Base-by-base conservation (phyloP, 2,888 invertebrate genomes). In the Leucophenga maculata region DNA sequence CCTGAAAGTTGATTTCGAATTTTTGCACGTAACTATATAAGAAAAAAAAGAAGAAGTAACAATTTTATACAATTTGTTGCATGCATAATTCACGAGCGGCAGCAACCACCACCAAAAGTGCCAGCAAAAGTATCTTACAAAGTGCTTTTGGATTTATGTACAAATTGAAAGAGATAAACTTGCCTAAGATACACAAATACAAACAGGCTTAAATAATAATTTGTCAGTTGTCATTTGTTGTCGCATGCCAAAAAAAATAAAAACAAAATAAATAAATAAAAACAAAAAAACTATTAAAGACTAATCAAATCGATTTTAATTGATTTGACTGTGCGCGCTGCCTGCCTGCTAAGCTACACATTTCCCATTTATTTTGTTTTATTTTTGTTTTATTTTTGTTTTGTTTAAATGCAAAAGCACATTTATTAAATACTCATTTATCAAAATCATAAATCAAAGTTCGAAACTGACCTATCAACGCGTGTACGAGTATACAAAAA, bases 61-160 rank as follows among this genome's bases (percentile, higher is more conserved):
- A 79, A 78, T 84, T 84, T 85, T 83, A 85, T 80, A 83, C 85
- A 84, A 83, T 85, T 84, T 82, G 82, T 78, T 83, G 79, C 85
- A 85, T 84, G 85, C 84, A 84, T 84, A 84, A 84, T 84, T 85
- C 81, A 84, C 70, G 71, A 78, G 74, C 18, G 54, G 6, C 74
- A 72, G 72, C 50, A 68, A 64, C 20, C 48, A 31, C 50, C 65
- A 20, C 20, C 13, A 65, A 22, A 6, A 48, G 11, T 3, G 3
- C 3, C n/a, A 64, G 32, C 16, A 26, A 52, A 52, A 50, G 50
- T 18, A 11, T 11, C 50, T 50, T 50, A 16, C 50, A 50, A 18
- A 54, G 66, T 66, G 50, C 39, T 48, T 65, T 68, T 74, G 77
- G 85, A 85, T 85, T 85, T 83, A 50, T 50, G 50, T 50, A 18